Evolutionary conservation across 2,113 vertebrate species (phyloP), one percentile per base, ranked within the genome.

Genomic region (Channa maculata): DNA sequence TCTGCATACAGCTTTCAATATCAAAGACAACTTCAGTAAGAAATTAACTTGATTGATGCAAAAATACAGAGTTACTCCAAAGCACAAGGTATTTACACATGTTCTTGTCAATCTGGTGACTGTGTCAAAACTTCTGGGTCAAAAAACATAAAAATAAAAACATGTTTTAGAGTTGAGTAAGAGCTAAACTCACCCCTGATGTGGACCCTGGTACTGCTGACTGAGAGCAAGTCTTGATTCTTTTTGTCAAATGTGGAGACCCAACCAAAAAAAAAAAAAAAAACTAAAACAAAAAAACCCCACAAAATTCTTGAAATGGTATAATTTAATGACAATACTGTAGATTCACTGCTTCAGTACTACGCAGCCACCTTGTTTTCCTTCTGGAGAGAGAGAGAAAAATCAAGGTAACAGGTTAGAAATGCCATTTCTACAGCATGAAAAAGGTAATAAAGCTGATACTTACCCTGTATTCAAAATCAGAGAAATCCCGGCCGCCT

Each of bases 351-450:
- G 83, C 85, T 77, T 84, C 83, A 34, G 89, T 82, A 94, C 95
- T 98, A 99, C 15, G 97, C 98, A 71, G 97, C 95, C 94, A 97
- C 97, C 92, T 97, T 99, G 95, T 97, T 98, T 88, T 99, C 97
- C 96, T 99, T 99, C 98, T 99, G 94, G 36, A 80, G 80, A 39
- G 58, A 65, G 44, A 10, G 41, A 52, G 57, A 36, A 62, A 8
- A 68, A n/a, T 50, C 3, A 36, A 7, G 24, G 24, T 14, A 41
- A 1, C 10, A 43, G 10, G 36, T 63, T 38, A 74, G 9, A 69
- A 15, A 0, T 1, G 11, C 5, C 2, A 1, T 2, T 0, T 50
- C 9, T n/a, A 6, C 2, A 24, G 14, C 8, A 2, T 10, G 14
- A 24, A 24, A 24, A 24, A 24, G 12, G 2, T 39, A n/a, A 59